A percentile compares a stretch with the other conserved stretches of the same genome.
Conservation (phyloP, 2,797 vertebrate species). For the Lepilemur ruficaudatus region DNA sequence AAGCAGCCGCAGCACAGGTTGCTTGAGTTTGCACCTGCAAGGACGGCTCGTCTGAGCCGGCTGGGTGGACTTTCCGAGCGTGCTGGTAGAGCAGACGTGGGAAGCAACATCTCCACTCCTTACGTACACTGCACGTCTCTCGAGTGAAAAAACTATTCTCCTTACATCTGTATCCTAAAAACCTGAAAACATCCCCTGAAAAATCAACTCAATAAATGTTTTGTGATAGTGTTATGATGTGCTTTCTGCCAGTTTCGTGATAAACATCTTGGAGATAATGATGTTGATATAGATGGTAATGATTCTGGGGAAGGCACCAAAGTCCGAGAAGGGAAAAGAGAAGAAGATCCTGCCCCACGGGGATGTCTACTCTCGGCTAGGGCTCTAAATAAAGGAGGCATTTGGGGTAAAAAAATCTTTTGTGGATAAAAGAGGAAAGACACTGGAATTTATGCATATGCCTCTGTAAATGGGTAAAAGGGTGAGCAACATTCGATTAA, state of each 20-base stretch:
- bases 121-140: neutral
- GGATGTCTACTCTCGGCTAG: neutral
- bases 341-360: neutral
- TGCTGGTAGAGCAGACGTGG: neutral
- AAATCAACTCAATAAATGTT: neutral
- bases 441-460: neutral
- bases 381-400: neutral
- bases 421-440: neutral
- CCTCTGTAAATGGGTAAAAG: neutral
- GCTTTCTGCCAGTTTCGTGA: neutral
- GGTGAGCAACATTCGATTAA: neutral
- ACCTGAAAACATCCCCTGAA: neutral
- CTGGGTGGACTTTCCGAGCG: rapidly evolving
- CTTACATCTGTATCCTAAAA: neutral
- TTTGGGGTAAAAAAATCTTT: neutral
- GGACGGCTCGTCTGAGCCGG: rapidly evolving
- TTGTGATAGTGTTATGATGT: neutral
- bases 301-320: neutral
- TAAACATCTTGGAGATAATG: neutral
- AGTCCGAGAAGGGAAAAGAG: neutral
- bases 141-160: neutral
- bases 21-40: too few species aligned
- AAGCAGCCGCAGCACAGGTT: neutral
- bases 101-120: neutral
- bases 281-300: neutral